Evolutionary conservation across 2,113 vertebrate genomes (phyloP), one percentile per base, ranked within the genome.

Genomic region (Eulacestoma nigropectus): DNA sequence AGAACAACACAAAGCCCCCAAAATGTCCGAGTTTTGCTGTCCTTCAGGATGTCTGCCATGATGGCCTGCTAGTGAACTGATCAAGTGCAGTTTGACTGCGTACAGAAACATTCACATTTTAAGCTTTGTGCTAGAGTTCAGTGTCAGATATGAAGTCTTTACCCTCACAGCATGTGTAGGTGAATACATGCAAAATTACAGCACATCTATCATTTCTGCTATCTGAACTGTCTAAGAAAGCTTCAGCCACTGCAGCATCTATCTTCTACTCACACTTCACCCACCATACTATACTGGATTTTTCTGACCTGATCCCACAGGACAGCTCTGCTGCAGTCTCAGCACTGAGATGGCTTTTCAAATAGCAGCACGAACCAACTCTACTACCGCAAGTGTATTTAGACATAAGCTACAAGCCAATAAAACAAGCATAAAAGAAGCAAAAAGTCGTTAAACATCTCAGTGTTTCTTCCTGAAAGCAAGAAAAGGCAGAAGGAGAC

Each of bases 61-160:
- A n/a, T 1, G 27, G 49, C 18, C 78, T 63, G 25, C 49, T 47
- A 19, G 53, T 0, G 0, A 75, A 50, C 35, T 15, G 10, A 53
- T 22, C 55, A 16, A 0, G 0, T 27, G 33, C 42, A 26, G 67
- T 55, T 73, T 62, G 41, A 33, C 9, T 87, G 42, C 0, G 0
- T 21, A 46, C 41, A 74, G 44, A 21, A 63, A 70, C 44, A n/a
- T 29, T 62, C 8, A 7, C 6, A 32, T 17, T 86, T 75, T 19
- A 50, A 64, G 41, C 37, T 59, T 35, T 68, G 39, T 26, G 35
- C 55, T 37, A 15, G 30, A 47, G 21, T n/a, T 75, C 55, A 30
- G 15, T 27, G 52, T 60, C 52, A 72, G 52, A 37, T 10, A 7
- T 2, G 22, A 86, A 59, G n/a, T 11, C 30, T 27, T 68, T 33